Evolutionary conservation across 2,797 vertebrate species (phyloP), one percentile per base, ranked within the genome.

Genomic region (Lophotriccus pileatus): DNA sequence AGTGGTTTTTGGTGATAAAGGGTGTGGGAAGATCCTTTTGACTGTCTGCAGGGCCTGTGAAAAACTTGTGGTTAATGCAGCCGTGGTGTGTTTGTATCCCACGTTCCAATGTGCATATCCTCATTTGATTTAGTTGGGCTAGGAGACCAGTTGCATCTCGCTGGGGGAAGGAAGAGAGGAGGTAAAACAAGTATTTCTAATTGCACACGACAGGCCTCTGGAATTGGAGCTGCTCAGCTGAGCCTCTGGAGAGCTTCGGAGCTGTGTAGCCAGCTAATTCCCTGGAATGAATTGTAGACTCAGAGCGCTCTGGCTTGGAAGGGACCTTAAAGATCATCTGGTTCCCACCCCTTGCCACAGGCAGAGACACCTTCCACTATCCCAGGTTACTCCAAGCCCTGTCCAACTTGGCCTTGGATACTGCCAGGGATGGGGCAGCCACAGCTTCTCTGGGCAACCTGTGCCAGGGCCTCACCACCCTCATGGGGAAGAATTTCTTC

Each of bases 361-460:
- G 8, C 70, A 34, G 53, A 41, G 41, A 41, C 46, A 9, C 0
- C 32, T 77, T 13, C 44, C 8, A 1, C 24, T 3, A 8, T 6
- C 3, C 3, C 62, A 37, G 9, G 36, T 4, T 36, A 30, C 12
- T 32, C 70, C 24, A 14, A 84, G 52, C 47, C 11, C n/a, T 6
- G 0, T 74, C 60, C 37, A 21, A 0, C 22, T 50, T 30, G 44
- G 3, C 27, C 34, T 28, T 2, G 43, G 12, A 10, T 11, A 2
- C 7, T 52, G 2, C 15, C 50, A 60, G 63, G 37, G 22, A 56
- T 7, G 59, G 12, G 25, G 10, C 72, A 68, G 2, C 32, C 7
- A 7, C 46, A 19, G 5, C 36, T 9, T 25, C 50, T 68, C 41
- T 20, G 23, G 53, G 24, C 13, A 64, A 0, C 68, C 44, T 8